These are phyloP conservation scores for Araneus ventricosus DNA, from an alignment of 1,140 invertebrate genomes.

Conservation along the genomic window DNA sequence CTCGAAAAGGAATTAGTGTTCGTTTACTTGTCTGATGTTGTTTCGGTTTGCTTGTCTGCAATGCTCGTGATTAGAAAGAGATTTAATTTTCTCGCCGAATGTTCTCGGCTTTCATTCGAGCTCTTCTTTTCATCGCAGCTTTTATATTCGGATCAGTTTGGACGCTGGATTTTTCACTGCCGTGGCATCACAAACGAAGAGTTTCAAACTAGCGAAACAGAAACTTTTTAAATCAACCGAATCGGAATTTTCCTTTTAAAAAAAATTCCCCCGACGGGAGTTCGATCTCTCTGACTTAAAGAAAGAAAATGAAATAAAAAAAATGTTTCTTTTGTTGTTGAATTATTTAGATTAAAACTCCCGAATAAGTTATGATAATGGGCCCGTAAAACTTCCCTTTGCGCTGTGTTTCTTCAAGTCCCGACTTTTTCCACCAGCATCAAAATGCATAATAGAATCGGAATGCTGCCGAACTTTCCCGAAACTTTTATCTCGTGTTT, in stretches of 20 bases:
- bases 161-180: no score
- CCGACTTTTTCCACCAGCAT: background rate
- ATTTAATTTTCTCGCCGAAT: no score
- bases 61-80: background rate
- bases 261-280: background rate
- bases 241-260: background rate
- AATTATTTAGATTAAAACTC: slow-evolving; percentile 22
- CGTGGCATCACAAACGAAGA: no score
- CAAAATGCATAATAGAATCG: background rate
- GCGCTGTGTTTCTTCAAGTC: background rate
- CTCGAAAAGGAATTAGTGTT: background rate
- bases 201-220: no score
- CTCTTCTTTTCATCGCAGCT: no score
- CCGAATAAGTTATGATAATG: slow-evolving; percentile 28
- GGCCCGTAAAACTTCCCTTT: background rate
- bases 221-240: background rate
- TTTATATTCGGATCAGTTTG: no score
- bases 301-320: background rate
- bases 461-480: background rate
- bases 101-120: no score
- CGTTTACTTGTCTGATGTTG: background rate
- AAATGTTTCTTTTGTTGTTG: slow-evolving; percentile 1
- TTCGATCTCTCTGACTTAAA: background rate
- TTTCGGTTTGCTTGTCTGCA: background rate
- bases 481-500: background rate